Evolutionary conservation across 2,797 vertebrate species (phyloP), one percentile per base, ranked within the genome.

Genomic region (Poeciliopsis infans): DNA sequence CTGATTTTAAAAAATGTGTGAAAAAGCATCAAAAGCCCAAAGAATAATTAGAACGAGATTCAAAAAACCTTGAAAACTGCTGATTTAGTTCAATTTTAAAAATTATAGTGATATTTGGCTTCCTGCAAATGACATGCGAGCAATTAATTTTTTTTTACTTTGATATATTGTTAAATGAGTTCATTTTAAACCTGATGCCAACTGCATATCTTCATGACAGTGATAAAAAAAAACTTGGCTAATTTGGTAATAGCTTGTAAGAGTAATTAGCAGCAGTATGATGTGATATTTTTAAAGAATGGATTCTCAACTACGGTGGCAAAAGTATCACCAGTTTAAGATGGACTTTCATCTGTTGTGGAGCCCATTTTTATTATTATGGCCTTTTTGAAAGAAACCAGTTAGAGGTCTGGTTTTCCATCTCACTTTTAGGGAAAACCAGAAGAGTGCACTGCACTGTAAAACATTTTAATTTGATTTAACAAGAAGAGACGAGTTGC

Each of bases 111-210:
- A 41, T 68, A 10, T 68, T 39, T 66, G 20, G 18, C 64, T 68
- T 68, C 64, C 64, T 68, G 36, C 23, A 12, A 41, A 31, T 68
- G 10, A 41, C 41, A 68, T 68, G 25, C 25, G 10, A 68, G 41
- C 36, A 25, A 68, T 53, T 51, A 23, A 1, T 18, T 33, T 36
- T 23, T 41, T 41, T 12, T 23, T 11, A 41, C 33, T 12, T 41
- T 11, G 64, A 41, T 33, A 25, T 2, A 25, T 10, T 41, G 31
- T 68, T 25, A 23, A 25, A 10, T 5, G 20, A 41, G 64, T 68
- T 45, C 8, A 70, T 55, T 77, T 72, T 72, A 46, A 72, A 61
- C 59, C 45, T 72, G 77, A 72, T 72, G 77, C 55, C 77, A 72
- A 70, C 69, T 72, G 43, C 15, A 7, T 61, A 45, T 28, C 61